Conservation (phyloP, 2,797 vertebrate genomes). For the Protosalanx chinensis region DNA sequence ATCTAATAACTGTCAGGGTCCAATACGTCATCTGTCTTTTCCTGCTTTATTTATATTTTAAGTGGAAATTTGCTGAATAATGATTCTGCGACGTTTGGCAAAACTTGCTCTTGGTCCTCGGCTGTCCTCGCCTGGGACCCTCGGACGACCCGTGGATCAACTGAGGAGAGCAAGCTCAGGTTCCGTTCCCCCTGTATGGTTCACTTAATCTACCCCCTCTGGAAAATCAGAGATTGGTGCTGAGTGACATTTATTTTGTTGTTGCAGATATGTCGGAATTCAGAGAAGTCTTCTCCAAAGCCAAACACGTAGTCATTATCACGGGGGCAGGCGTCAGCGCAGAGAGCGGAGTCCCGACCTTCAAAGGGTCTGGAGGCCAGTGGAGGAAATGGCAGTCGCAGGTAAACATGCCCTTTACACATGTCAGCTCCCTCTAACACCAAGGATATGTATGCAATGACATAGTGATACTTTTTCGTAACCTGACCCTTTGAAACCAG, state of each 20-base stretch:
- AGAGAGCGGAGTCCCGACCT: constrained; percentile 90
- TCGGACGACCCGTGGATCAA: constrained; percentile 39
- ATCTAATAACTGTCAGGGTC: not conserved
- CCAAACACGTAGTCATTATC: constrained; percentile 88
- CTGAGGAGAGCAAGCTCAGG: not conserved
- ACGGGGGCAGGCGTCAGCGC: constrained; percentile 91
- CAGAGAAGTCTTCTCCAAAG: constrained; percentile 83
- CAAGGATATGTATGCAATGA: no score
- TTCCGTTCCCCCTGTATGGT: not conserved
- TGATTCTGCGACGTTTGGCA: constrained; percentile 70
- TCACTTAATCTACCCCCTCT: no score
- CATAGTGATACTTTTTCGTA: no score
- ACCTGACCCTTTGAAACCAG: no score
- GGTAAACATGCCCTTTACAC: constrained; percentile 58
- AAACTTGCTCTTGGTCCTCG: constrained; percentile 65
- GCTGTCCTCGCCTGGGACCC: constrained; percentile 58
- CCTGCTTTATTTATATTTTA: constrained; percentile 10
- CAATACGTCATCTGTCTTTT: not conserved
- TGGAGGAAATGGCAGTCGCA: constrained; percentile 96
- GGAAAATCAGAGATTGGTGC: not conserved
- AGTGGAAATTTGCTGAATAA: constrained; percentile 45
- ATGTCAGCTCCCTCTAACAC: not conserved
- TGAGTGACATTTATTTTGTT: not conserved
- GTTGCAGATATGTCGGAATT: constrained; percentile 84
- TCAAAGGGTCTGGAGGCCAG: constrained; percentile 85